Conservation (phyloP, 2,797 vertebrate genomes). For the Nyctalus aviator region DNA sequence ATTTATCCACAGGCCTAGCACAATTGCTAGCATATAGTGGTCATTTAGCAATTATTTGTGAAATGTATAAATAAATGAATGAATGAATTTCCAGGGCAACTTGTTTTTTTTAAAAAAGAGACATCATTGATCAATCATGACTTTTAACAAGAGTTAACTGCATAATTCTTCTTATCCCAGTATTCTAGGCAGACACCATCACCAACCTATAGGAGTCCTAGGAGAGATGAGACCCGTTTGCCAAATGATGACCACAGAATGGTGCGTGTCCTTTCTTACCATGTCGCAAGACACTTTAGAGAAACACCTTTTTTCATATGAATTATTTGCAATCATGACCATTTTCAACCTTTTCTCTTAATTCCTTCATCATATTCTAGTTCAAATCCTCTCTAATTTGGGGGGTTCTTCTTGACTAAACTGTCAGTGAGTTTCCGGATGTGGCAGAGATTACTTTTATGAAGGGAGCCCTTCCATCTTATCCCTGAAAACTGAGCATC, state of each 20-base stretch:
- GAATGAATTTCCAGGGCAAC: background rate
- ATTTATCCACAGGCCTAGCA: background rate
- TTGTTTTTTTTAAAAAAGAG: background rate
- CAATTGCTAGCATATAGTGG: background rate
- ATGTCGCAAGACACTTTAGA: background rate
- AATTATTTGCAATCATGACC: background rate
- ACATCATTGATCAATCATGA: background rate
- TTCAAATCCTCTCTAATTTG: background rate
- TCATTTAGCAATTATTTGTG: background rate
- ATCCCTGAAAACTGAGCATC: conserved; percentile 18
- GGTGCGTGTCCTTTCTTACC: background rate
- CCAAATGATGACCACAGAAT: background rate
- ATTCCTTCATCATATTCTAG: background rate
- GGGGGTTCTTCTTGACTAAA: conserved; percentile 33
- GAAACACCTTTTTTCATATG: background rate
- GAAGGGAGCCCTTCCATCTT: background rate
- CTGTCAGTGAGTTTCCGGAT: conserved; percentile 11
- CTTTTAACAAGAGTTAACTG: background rate
- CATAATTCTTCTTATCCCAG: background rate
- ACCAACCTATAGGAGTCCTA: background rate
- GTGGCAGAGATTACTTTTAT: background rate
- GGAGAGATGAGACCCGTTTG: background rate
- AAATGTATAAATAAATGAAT: background rate
- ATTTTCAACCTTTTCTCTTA: conserved; percentile 4
- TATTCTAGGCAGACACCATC: background rate